Base-by-base conservation (phyloP, 2,113 vertebrate species). In the Callipepla squamata region DNA sequence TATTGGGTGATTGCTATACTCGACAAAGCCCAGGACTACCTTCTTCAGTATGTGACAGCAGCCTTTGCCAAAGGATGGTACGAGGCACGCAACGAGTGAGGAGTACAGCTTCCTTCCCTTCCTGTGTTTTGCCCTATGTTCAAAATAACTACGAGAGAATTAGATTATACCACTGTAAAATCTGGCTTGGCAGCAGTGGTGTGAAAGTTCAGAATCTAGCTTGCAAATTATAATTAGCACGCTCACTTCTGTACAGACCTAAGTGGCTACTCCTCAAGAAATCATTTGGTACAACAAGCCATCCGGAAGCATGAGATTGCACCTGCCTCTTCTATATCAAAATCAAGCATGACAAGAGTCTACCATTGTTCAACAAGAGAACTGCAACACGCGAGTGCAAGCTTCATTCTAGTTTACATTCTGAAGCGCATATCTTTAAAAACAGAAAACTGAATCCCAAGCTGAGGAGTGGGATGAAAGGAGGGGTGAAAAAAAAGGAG, bases 221-320 rank as follows among this genome's bases (percentile, higher is more conserved):
- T 67, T 47, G 20, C 25, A 47, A 61, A 87, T 87, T 86, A 55
- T 34, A 77, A 92, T 79, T 74, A 80, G 47, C 81, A 57, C 3
- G 62, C 48, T 87, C 12, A 13, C 25, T 67, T 85, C 76, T 83
- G 13, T 51, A 66, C 65, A 90, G 75, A 67, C 94, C 92, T 82
- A 95, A 96, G 62, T 44, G 87, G 93, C 87, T 57, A 38, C 30
- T 91, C 45, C 81, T 89, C 87, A 67, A 44, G 47, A 81, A 92
- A 94, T 67, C 94, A 91, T 80, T 93, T 91, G 95, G 91, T 97
- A 95, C 97, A 89, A 86, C 87, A 97, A 98, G 97, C 97, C 97
- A 97, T 94, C 97, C 95, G 97, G 97, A 97, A 98, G 96, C 97
- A 97, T 95, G 95, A 80, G 22, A 97, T 94, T 97, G 95, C 97